A percentile compares a stretch with the other conserved stretches of the same genome.
phyloP scores from a whole-genome alignment of 2,113 vertebrate genomes.

The Cochlearius cochlearius region DNA sequence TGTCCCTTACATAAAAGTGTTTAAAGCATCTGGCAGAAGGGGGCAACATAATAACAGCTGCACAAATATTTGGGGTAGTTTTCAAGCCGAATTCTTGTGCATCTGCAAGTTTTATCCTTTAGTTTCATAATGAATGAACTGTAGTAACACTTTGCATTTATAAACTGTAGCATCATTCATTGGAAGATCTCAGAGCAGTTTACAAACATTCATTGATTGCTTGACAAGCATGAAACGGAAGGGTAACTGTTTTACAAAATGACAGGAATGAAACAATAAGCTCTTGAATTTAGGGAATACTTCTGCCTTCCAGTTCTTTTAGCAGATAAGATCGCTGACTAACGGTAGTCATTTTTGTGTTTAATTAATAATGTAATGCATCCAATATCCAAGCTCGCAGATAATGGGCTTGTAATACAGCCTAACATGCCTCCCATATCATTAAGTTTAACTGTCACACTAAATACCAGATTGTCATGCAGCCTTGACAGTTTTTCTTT shows the following conservation, averaged over 20 bases:
- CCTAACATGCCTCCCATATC: not conserved
- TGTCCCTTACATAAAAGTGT: not conserved
- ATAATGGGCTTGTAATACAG: slow-evolving; percentile 22
- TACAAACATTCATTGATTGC: slow-evolving; percentile 25
- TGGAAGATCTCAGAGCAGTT: not conserved
- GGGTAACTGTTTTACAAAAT: not conserved
- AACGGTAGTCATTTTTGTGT: not conserved
- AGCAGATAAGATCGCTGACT: not conserved
- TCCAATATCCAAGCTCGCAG: not conserved
- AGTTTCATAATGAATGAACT: not conserved
- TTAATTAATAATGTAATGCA: slow-evolving; percentile 20
- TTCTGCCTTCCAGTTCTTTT: not conserved
- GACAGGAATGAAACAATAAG: not conserved
- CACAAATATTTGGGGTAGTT: not conserved
- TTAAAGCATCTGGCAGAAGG: slow-evolving; percentile 6
- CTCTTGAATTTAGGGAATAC: not conserved
- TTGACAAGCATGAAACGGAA: slow-evolving; percentile 31
- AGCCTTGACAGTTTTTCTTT: not conserved
- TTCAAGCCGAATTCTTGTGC: not conserved
- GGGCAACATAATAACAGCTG: not conserved
- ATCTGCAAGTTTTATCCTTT: not conserved
- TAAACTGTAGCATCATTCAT: not conserved
- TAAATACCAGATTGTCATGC: not conserved
- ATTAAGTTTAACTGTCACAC: slow-evolving; percentile 13
- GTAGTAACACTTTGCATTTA: not conserved